Conservation (phyloP, 2,113 vertebrate genomes). For the Solea senegalensis region DNA sequence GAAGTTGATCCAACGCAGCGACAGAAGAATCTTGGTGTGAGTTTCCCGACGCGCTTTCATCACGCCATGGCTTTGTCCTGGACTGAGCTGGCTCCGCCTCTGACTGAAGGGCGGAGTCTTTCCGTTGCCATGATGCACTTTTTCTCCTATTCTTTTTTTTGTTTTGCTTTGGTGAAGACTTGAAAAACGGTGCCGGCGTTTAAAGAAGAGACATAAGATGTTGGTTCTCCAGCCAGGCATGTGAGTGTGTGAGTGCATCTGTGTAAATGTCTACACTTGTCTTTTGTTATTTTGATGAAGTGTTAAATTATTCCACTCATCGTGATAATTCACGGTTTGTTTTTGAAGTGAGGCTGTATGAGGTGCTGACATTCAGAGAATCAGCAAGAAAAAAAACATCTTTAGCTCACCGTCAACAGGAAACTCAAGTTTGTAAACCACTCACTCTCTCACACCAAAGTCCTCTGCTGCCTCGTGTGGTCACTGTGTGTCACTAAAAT, state of each 20-base stretch:
- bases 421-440: too few species aligned
- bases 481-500: too few species aligned
- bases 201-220: conserved; percentile 11
- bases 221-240: conserved; percentile 45
- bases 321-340: neutral
- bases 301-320: conserved; percentile 2
- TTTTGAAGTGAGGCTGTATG: too few species aligned
- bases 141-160: neutral
- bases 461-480: too few species aligned
- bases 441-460: too few species aligned
- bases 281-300: conserved; percentile 24
- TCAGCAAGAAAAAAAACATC: too few species aligned
- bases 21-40: too few species aligned
- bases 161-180: neutral
- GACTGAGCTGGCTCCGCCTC: conserved; percentile 8
- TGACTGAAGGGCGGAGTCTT: conserved; percentile 43
- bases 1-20: too few species aligned
- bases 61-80: too few species aligned
- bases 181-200: conserved; percentile 34
- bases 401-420: too few species aligned
- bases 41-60: too few species aligned
- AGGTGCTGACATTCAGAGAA: too few species aligned
- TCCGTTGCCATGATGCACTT: conserved; percentile 55
- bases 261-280: conserved; percentile 38
- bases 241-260: conserved; percentile 44